Evolutionary conservation across 2,888 invertebrate genomes (phyloP), one percentile per base, ranked within the genome.

Genomic region (Napeogenes inachia): DNA sequence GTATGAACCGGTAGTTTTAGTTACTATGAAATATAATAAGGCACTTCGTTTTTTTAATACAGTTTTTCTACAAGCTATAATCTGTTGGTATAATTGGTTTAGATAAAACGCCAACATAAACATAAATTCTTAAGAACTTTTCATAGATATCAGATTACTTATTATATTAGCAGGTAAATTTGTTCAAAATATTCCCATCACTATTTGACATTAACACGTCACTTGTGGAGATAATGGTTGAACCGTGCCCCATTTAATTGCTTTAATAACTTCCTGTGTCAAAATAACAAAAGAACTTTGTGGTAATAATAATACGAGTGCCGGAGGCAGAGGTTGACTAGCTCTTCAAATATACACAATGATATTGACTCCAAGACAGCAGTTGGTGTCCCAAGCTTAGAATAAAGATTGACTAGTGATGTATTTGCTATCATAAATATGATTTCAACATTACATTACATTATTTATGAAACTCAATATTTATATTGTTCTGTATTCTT

Each of bases 241-340:
- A 86, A 85, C 84, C 84, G 85, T 86, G 85, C 85, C 83, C 84
- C 84, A 83, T 82, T 89, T 90, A 90, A 90, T 90, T 90, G 87
- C 89, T 90, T 87, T 90, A 90, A 90, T 89, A 89, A 89, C 89
- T 90, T 90, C 90, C 90, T 90, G 90, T 88, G 89, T 90, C 90
- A 89, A 90, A 90, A 90, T 90, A 90, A 90, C 90, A 90, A 90
- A 88, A 87, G 89, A 89, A 83, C 83, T 72, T 56, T 63, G 62
- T 61, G 61, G 64, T 64, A 55, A 64, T 64, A 55, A 64, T 68
- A 69, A 64, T 66, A 42, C 42, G 59, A 63, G 64, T 61, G 61
- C 60, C 64, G 58, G 66, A 60, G 60, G 66, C 60, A 30, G 59
- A 59, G 59, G 64, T 64, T 58, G 60, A 57, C 59, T 60, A 60